Percentiles rank a stretch among this genome's conserved stretches.
Conservation (phyloP, 2,888 invertebrate genomes). For the Emmelina monodactyla region DNA sequence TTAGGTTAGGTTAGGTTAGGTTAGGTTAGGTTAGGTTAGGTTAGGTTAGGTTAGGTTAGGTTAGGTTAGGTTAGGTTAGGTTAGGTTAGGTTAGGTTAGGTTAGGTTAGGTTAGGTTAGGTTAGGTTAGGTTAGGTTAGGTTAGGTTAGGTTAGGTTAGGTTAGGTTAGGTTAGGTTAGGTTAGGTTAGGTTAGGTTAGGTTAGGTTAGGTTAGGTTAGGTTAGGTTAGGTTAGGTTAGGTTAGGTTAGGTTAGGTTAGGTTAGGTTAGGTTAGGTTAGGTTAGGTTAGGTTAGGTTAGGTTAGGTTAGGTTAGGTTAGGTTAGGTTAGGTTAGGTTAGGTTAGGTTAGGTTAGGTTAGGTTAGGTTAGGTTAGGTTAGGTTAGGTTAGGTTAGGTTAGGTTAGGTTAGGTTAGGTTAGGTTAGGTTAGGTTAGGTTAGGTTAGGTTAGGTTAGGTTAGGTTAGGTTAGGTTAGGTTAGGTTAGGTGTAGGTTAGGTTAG, state of each 20-base stretch:
- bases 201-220: slow-evolving; percentile 13
- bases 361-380: slow-evolving; percentile 15
- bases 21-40: slow-evolving; percentile 6
- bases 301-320: slow-evolving; percentile 16
- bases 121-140: slow-evolving; percentile 5
- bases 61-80: slow-evolving; percentile 12
- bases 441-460: slow-evolving; percentile 16
- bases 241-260: slow-evolving; percentile 16
- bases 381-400: slow-evolving; percentile 16
- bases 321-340: slow-evolving; percentile 14
- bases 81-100: slow-evolving; percentile 13
- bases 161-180: slow-evolving; percentile 9
- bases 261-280: slow-evolving; percentile 15
- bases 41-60: slow-evolving; percentile 14
- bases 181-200: slow-evolving; percentile 11
- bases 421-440: slow-evolving; percentile 16
- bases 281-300: slow-evolving; percentile 15
- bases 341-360: neutral
- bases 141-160: slow-evolving; percentile 10
- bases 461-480: slow-evolving; percentile 16
- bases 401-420: slow-evolving; percentile 15
- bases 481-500: slow-evolving; percentile 16
- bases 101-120: slow-evolving; percentile 15
- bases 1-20: slow-evolving; percentile 12
- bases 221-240: slow-evolving; percentile 15